phyloP scores from a whole-genome alignment of 2,888 invertebrate species.

The Hyposoter didymator region DNA sequence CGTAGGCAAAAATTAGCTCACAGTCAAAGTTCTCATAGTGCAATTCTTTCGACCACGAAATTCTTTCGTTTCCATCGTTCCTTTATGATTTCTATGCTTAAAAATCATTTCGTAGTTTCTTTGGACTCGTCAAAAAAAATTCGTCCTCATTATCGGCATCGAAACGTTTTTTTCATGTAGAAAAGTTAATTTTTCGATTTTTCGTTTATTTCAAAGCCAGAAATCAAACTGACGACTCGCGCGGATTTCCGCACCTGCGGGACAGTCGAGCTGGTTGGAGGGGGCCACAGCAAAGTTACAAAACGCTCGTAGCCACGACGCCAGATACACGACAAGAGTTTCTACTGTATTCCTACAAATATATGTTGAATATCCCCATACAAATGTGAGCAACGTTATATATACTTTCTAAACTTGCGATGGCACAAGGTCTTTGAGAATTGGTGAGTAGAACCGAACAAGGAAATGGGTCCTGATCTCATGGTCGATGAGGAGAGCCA shows the following conservation, averaged over 20 bases:
- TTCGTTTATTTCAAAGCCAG: not conserved
- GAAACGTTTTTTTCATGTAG: not conserved
- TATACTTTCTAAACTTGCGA: constrained; percentile 34
- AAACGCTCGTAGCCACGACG: not conserved
- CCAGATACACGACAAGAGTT: not conserved
- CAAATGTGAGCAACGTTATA: not conserved
- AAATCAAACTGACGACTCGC: not conserved
- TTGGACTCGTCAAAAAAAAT: not conserved
- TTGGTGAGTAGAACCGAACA: constrained; percentile 49
- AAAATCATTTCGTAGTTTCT: not conserved
- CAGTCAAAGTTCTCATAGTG: not conserved
- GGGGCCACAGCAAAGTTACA: not conserved
- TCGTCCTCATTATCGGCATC: not conserved
- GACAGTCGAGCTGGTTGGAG: not conserved
- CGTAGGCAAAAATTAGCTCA: not conserved
- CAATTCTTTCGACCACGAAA: not conserved
- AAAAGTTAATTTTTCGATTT: not conserved
- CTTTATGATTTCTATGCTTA: not conserved
- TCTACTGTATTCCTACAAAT: constrained; percentile 17
- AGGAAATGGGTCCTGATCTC: constrained; percentile 50
- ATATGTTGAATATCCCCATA: not conserved
- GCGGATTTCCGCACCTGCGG: not conserved
- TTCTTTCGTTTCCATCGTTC: not conserved
- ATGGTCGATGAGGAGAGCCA: constrained; percentile 10
- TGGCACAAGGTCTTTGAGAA: constrained; percentile 54